A percentile compares a stretch with the other conserved stretches of the same genome.
These are phyloP conservation scores for Drosophila tani DNA, from an alignment of 1,140 invertebrate genomes.

Conservation along the genomic window DNA sequence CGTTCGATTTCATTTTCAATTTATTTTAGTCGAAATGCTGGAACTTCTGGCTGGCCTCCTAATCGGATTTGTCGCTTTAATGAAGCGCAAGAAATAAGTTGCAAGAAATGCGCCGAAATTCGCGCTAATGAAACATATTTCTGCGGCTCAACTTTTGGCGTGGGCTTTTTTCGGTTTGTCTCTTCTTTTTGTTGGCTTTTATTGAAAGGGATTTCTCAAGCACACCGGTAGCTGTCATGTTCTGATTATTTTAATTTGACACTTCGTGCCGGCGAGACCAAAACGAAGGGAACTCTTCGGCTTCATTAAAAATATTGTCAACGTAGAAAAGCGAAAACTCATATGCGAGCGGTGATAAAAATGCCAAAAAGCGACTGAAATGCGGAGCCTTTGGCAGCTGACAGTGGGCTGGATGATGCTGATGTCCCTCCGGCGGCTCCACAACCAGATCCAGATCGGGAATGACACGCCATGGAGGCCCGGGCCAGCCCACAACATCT, in stretches of 20 bases:
- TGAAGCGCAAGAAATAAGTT: slow-evolving; percentile 78
- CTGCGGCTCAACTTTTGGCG: slow-evolving; percentile 27
- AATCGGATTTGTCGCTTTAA: slow-evolving; percentile 82
- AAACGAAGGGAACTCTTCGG: slow-evolving; percentile 56
- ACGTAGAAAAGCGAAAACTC: slow-evolving; percentile 56
- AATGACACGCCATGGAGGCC: slow-evolving; percentile 22
- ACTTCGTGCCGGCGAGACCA: slow-evolving; percentile 62
- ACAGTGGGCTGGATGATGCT: slow-evolving; percentile 53
- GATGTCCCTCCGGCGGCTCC: slow-evolving; percentile 20
- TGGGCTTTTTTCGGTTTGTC: slow-evolving; percentile 25
- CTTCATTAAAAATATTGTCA: slow-evolving; percentile 81
- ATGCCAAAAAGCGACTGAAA: slow-evolving; percentile 44
- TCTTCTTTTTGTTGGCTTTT: not conserved
- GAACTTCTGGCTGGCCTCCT: slow-evolving; percentile 34
- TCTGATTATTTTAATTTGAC: slow-evolving; percentile 84
- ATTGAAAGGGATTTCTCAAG: slow-evolving; percentile 42
- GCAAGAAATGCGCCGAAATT: slow-evolving; percentile 79
- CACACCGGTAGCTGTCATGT: slow-evolving; percentile 80
- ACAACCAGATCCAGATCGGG: slow-evolving; percentile 24
- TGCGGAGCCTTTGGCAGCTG: slow-evolving; percentile 52
- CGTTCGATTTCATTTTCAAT: slow-evolving; percentile 81
- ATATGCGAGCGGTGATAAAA: slow-evolving; percentile 68
- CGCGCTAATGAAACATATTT: slow-evolving; percentile 74
- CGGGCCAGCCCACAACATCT: slow-evolving; percentile 50
- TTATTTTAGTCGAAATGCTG: slow-evolving; percentile 57